Base-by-base conservation (phyloP, 2,113 vertebrate genomes). In the Lipophrys pholis region DNA sequence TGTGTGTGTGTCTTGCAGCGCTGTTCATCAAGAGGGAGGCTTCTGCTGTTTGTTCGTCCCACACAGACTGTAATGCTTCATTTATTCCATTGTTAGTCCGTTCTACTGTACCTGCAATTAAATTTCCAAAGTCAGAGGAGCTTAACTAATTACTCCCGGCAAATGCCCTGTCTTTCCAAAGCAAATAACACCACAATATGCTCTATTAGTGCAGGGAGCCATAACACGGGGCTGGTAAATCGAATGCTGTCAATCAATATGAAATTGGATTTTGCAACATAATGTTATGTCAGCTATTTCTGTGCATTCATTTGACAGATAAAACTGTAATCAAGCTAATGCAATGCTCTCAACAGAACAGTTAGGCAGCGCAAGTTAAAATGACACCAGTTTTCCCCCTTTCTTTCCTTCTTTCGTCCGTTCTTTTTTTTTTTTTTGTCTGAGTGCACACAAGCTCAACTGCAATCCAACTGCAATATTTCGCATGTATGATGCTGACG, bases 251-350 rank as follows among this genome's bases (percentile, higher is more conserved):
- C 89, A 91, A 88, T 92, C 91, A 93, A 87, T 88, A 76, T 38
- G 6, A 91, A 90, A 89, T 83, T 90, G 89, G 87, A 93, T 92
- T 92, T 92, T 84, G 79, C 46, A 78, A 81, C 85, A 84, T 80
- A 82, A 86, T 85, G 88, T 88, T 61, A 84, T 81, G 87, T 90
- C 85, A 90, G 87, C 84, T 83, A 62, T 92, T 92, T 89, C 80
- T 84, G 48, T 8, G 82, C 74, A 85, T 88, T 83, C 63, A 78
- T 86, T 88, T 89, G 74, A 89, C 83, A 82, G 85, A 89, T 89
- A 91, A 88, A 90, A 87, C 79, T 70, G 65, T 81, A 90, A 91
- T 91, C 85, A 89, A 71, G 80, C 88, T 85, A 91, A 91, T 87
- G 86, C 72, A 77, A 64, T 56, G 65, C 83, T 71, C 67, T 82